Evolutionary conservation across 2,888 invertebrate species (phyloP).

Genomic region (Anthophora plumipes): DNA sequence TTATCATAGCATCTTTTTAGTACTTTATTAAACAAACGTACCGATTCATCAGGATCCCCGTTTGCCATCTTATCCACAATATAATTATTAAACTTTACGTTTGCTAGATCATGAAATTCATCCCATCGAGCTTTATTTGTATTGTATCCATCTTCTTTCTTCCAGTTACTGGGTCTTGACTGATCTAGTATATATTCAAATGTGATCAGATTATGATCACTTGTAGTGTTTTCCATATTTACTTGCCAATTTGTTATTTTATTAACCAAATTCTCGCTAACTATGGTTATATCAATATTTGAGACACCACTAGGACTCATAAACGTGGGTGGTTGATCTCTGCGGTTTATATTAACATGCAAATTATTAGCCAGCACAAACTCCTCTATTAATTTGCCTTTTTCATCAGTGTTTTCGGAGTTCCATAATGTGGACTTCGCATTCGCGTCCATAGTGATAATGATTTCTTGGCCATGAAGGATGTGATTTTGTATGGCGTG

Average conservation of each 20-base stretch:
- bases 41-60: not conserved
- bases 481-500: too few relatives aligned
- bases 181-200: not conserved
- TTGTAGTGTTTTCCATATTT: not conserved
- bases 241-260: constrained; percentile 22
- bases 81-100: not conserved
- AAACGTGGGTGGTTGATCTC: not conserved
- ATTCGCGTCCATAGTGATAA: constrained; percentile 42
- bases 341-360: constrained; percentile 2
- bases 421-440: constrained; percentile 36
- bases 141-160: not conserved
- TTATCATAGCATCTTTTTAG: not conserved
- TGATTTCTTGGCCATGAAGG: too few relatives aligned
- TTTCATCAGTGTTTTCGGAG: not conserved
- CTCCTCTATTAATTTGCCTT: constrained; percentile 27
- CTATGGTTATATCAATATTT: constrained; percentile 46
- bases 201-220: constrained; percentile 31
- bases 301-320: not conserved
- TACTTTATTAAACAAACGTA: not conserved
- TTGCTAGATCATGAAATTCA: not conserved
- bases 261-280: not conserved
- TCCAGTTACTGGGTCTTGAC: not conserved
- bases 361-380: constrained; percentile 19
- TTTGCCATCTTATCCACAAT: not conserved
- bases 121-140: constrained; percentile 10